A percentile compares a stretch with the other conserved stretches of the same genome.
Conservation (phyloP, 2,888 invertebrate genomes). For the Ophraella communa region DNA sequence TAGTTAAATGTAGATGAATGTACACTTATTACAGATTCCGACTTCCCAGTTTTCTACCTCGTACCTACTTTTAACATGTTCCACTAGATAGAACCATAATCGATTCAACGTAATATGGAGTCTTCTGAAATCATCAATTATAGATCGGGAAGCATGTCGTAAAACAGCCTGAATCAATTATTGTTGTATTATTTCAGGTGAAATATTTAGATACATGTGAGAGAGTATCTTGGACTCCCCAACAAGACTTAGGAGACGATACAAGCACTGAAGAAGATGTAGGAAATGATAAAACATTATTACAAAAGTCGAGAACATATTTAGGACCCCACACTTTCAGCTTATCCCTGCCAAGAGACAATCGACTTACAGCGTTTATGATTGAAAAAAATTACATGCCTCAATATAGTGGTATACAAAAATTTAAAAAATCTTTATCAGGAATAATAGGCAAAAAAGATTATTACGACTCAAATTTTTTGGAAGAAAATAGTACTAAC, state of each 20-base stretch:
- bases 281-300: slow-evolving; percentile 35
- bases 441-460: slow-evolving; percentile 60
- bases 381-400: slow-evolving; percentile 52
- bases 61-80: no score
- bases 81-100: no score
- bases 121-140: no score
- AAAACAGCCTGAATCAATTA: background rate
- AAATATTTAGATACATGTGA: slow-evolving; percentile 28
- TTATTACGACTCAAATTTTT: slow-evolving; percentile 41
- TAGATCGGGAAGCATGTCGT: no score
- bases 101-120: no score
- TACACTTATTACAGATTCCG: no score
- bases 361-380: slow-evolving; percentile 59
- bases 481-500: slow-evolving; percentile 65
- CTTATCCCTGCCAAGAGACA: slow-evolving; percentile 76
- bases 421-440: slow-evolving; percentile 73
- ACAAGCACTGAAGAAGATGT: slow-evolving; percentile 55
- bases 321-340: slow-evolving; percentile 71
- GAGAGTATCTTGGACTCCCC: slow-evolving; percentile 77
- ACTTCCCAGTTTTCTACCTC: no score
- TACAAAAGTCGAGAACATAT: slow-evolving; percentile 28
- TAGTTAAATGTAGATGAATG: no score
- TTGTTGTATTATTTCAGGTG: slow-evolving; percentile 22
- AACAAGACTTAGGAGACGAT: slow-evolving; percentile 76
- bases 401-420: slow-evolving; percentile 61